Base-by-base conservation (phyloP, 2,113 vertebrate genomes). In the Ptilonorhynchus violaceus region DNA sequence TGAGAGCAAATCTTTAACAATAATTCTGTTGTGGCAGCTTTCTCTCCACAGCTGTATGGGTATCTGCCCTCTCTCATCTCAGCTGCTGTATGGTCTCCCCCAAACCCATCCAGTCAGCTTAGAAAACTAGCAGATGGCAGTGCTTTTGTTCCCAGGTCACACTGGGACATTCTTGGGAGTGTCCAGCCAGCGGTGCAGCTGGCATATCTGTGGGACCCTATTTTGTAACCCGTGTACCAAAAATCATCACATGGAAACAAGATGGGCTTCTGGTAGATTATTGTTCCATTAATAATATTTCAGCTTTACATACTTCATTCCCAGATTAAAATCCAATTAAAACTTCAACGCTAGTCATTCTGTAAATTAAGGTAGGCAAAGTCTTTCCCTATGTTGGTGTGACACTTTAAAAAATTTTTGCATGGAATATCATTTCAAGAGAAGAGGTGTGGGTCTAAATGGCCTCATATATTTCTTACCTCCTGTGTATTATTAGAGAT, bases 81-180 rank as follows among this genome's bases (percentile, higher is more conserved):
- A n/a, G 15, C 47, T n/a, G 11, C 5, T 70, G n/a, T 27, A 6
- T 21, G 25, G 7, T 13, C 30, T 83, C 8, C 14, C 22, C 27
- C 7, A 24, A 64, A 5, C 7, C 11, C n/a, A n/a, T 10, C 20
- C 22, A n/a, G 33, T 20, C 42, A 44, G 52, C 44, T 67, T 28
- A 50, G 64, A 85, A 58, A 50, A 59, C 18, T 10, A 75, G 22
- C 31, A 50, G 23, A n/a, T 2, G 21, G 10, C 37, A n/a, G 20
- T 2, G 1, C 7, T 81, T 70, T 31, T 46, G 30, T 68, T 72
- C 42, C 74, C 27, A 15, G 56, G 25, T 49, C 12, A 7, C 12
- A 9, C 2, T 0, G 7, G 22, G n/a, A 62, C 15, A 52, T 2
- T 18, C 5, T 24, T 3, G 3, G 39, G 50, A 56, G 78, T 0